Conservation (phyloP, 2,888 invertebrate genomes). For the Drosophila nr. perissopoda region DNA sequence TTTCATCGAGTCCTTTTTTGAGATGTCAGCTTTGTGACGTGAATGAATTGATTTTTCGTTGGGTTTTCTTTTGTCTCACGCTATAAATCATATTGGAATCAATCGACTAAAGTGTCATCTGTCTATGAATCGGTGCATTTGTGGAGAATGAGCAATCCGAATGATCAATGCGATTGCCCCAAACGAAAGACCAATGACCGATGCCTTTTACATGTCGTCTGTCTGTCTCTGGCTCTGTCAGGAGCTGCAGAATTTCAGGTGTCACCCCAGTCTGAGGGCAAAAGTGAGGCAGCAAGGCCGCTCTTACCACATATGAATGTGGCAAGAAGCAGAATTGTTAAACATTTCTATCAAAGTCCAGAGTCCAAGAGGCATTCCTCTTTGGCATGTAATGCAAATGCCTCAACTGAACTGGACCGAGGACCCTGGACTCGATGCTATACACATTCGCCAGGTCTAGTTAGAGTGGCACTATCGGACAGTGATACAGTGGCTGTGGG, state of each 20-base stretch:
- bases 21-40: conserved; percentile 10
- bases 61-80: not conserved
- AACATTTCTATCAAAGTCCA: conserved; percentile 71
- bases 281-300: not conserved
- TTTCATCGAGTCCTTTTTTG: not conserved
- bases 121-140: not conserved
- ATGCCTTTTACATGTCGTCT: conserved; percentile 14
- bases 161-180: conserved; percentile 21
- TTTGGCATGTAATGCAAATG: conserved; percentile 49
- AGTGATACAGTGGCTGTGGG: not conserved
- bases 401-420: conserved; percentile 20
- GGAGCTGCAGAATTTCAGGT: conserved; percentile 49
- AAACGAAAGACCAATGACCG: conserved; percentile 22
- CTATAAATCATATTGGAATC: conserved; percentile 16
- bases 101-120: conserved; percentile 10
- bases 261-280: conserved; percentile 18
- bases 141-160: conserved; percentile 5
- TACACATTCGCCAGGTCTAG: not conserved
- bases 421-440: conserved; percentile 2
- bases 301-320: conserved; percentile 1
- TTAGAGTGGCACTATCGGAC: conserved; percentile 2
- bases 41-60: conserved; percentile 12
- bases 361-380: conserved; percentile 16
- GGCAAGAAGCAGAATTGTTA: conserved; percentile 34
- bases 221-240: conserved; percentile 33